phyloP scores from a whole-genome alignment of 2,888 invertebrate genomes.

The Micoletzkya japonica region DNA sequence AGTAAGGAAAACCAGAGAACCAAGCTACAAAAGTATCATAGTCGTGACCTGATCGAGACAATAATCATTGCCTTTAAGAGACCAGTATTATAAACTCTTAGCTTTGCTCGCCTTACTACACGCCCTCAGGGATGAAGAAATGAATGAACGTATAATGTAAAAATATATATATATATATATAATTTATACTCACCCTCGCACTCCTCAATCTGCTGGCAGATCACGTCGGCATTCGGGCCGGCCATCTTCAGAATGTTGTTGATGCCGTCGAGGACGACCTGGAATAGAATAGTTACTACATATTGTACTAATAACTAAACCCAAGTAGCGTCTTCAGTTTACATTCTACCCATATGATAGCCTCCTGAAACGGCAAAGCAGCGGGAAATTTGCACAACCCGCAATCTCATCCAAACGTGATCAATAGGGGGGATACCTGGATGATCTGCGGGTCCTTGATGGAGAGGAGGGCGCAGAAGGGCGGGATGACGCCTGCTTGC shows the following conservation, averaged over 20 bases:
- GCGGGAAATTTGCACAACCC: no score
- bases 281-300: constrained; percentile 63
- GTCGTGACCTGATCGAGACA: no score
- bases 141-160: no score
- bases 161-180: no score
- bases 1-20: no score
- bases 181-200: constrained; percentile 77
- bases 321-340: neutral
- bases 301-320: neutral
- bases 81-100: no score
- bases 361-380: no score
- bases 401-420: neutral
- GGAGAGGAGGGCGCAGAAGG: constrained; percentile 89
- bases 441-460: constrained; percentile 88
- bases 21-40: no score
- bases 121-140: no score
- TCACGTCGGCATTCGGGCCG: constrained; percentile 75
- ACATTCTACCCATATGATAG: neutral
- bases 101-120: no score
- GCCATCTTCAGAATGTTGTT: constrained; percentile 97
- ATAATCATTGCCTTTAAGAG: no score
- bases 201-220: constrained; percentile 82
- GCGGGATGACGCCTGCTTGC: constrained; percentile 88
- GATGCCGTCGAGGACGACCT: constrained; percentile 93
- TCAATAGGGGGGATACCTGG: constrained; percentile 52